Percentiles rank a stretch among this genome's conserved stretches.
phyloP scores from a whole-genome alignment of 2,888 invertebrate genomes.

The Steinernema hermaphroditum region DNA sequence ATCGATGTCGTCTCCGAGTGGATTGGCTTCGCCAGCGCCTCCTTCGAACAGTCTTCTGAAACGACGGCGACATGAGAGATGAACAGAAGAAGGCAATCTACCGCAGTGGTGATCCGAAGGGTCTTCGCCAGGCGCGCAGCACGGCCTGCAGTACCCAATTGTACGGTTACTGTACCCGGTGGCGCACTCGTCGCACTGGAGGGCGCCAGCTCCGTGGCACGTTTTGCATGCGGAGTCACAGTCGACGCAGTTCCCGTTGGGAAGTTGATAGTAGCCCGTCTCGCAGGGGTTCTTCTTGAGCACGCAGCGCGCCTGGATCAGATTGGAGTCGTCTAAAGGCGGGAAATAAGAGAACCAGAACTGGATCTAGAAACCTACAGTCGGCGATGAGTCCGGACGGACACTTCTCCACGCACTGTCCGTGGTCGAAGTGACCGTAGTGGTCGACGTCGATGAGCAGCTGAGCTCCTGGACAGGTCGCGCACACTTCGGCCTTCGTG shows the following conservation, averaged over 20 bases:
- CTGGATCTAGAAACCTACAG: slow-evolving; percentile 50
- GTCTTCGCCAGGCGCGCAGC: slow-evolving; percentile 49
- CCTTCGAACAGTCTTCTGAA: slow-evolving; percentile 33
- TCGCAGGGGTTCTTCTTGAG: slow-evolving; percentile 59
- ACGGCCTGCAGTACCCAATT: slow-evolving; percentile 62
- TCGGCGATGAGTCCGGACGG: slow-evolving; percentile 63
- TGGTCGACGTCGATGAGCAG: slow-evolving; percentile 63
- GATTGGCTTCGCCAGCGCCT: slow-evolving; percentile 14
- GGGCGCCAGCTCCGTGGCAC: slow-evolving; percentile 59
- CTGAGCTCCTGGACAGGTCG: slow-evolving; percentile 62
- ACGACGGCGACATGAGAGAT: neutral
- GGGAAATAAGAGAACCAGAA: neutral
- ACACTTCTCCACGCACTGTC: slow-evolving; percentile 64
- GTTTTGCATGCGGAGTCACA: slow-evolving; percentile 61
- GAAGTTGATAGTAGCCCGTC: slow-evolving; percentile 58
- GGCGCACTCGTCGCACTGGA: slow-evolving; percentile 61
- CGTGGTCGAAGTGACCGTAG: slow-evolving; percentile 60
- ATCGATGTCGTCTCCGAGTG: slow-evolving; percentile 13
- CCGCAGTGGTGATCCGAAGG: slow-evolving; percentile 47
- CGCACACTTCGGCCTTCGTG: slow-evolving; percentile 60
- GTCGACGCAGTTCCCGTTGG: slow-evolving; percentile 51
- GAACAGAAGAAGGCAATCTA: slow-evolving; percentile 32
- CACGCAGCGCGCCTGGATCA: slow-evolving; percentile 62
- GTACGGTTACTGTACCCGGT: slow-evolving; percentile 57
- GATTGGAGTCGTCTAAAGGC: slow-evolving; percentile 55